These are phyloP conservation scores for Donacobius atricapilla DNA, from an alignment of 2,113 vertebrate genomes.

Conservation along the genomic window DNA sequence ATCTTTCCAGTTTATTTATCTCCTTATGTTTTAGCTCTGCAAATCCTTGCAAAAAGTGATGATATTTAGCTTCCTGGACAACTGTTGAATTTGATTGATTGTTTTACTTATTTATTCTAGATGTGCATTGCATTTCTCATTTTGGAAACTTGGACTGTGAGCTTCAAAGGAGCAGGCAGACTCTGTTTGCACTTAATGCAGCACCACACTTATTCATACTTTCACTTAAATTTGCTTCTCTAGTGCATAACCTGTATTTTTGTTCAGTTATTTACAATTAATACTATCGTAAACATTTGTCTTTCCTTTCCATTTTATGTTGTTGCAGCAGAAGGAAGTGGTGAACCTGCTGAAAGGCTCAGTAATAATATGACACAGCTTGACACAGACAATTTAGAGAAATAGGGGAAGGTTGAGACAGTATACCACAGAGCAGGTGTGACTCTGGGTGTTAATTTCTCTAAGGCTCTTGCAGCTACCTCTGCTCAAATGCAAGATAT, in stretches of 20 bases:
- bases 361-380: constrained; percentile 7
- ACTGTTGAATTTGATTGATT: background rate
- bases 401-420: background rate
- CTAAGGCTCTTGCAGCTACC: background rate
- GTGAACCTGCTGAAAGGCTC: background rate
- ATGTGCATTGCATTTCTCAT: background rate
- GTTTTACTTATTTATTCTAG: background rate
- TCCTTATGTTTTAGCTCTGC: background rate
- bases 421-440: background rate
- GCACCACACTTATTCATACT: background rate
- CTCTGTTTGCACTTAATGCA: background rate
- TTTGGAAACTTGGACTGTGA: background rate
- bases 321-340: background rate
- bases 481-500: background rate
- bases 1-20: constrained; percentile 2
- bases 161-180: background rate
- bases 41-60: background rate
- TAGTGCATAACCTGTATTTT: background rate
- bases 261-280: background rate
- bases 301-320: background rate
- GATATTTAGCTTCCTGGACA: background rate
- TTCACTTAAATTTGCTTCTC: background rate
- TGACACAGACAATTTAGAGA: constrained; percentile 26
- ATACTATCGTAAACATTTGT: background rate
- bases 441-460: background rate